A percentile compares a stretch with the other conserved stretches of the same genome.
Evolutionary conservation across 64 coral and sea anemone genomes (phyloP).

Genomic region (Montipora cactus): DNA sequence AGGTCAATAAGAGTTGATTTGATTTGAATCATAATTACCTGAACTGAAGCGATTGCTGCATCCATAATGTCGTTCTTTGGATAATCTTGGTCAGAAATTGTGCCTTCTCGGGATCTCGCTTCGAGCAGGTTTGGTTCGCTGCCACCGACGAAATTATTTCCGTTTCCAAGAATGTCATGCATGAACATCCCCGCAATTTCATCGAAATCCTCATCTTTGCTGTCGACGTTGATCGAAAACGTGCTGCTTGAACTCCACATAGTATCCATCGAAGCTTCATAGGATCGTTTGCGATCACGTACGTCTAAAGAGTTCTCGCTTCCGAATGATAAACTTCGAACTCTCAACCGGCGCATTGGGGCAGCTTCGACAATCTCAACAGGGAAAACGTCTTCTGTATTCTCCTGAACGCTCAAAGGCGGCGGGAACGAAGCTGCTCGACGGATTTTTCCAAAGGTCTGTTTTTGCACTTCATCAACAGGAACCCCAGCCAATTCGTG

Average conservation of each 20-base stretch:
- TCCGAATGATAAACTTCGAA: conserved; percentile 61
- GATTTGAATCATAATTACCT: neutral
- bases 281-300: conserved; percentile 57
- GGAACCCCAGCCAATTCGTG: conserved; percentile 85
- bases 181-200: conserved; percentile 4
- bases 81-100: conserved; percentile 16
- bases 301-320: conserved; percentile 76
- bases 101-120: neutral
- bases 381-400: conserved; percentile 20
- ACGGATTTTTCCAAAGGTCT: conserved; percentile 59
- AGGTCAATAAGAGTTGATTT: too few relatives aligned
- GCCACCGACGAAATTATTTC: conserved; percentile 17
- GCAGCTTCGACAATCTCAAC: conserved; percentile 1
- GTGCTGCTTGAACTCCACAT: conserved; percentile 89
- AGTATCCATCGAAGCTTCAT: conserved; percentile 87
- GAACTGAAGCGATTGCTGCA: neutral
- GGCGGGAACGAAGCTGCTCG: conserved; percentile 10
- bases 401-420: neutral
- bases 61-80: neutral
- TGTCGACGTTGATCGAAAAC: conserved; percentile 87
- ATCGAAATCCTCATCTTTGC: conserved; percentile 66
- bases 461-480: conserved; percentile 47
- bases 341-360: neutral
- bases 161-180: neutral
- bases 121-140: conserved; percentile 30